A percentile compares a stretch with the other conserved stretches of the same genome.
Conservation (phyloP, 1,140 invertebrate genomes). For the Drosophila eugracilis region DNA sequence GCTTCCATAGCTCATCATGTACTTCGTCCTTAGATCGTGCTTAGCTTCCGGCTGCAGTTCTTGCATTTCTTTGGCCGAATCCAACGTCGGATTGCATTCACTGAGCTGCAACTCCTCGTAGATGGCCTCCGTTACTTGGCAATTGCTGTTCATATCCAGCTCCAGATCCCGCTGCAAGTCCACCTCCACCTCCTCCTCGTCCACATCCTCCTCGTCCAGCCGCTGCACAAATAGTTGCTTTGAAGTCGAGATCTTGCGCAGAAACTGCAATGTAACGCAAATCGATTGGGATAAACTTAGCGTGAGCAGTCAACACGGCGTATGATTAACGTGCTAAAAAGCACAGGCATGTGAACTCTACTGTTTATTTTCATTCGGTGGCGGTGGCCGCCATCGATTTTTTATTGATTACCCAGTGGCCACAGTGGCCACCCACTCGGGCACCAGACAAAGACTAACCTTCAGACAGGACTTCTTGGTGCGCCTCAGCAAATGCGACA, state of each 20-base stretch:
- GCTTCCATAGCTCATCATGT: constrained; percentile 35
- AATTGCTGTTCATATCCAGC: constrained; percentile 37
- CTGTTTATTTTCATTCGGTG: constrained; percentile 25
- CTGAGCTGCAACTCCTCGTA: constrained; percentile 36
- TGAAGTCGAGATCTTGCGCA: constrained; percentile 75
- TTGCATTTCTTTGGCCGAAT: constrained; percentile 41
- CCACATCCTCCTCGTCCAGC: constrained; percentile 69
- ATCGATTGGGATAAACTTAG: constrained; percentile 1
- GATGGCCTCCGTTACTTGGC: constrained; percentile 29
- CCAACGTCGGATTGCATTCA: constrained; percentile 19
- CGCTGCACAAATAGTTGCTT: constrained; percentile 75
- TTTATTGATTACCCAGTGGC: constrained; percentile 58
- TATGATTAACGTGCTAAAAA: constrained; percentile 29
- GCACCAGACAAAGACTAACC: constrained; percentile 51
- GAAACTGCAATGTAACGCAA: constrained; percentile 54
- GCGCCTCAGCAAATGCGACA: constrained; percentile 81
- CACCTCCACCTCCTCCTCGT: constrained; percentile 29
- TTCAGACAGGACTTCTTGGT: constrained; percentile 83
- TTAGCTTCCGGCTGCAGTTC: constrained; percentile 7
- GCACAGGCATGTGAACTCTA: constrained; percentile 3
- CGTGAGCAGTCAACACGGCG: constrained; percentile 13
- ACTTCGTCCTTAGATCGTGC: constrained; percentile 14
- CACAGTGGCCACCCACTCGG: background rate
- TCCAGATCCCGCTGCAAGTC: constrained; percentile 16
- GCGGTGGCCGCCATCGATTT: constrained; percentile 55